Evolutionary conservation across 2,113 vertebrate genomes (phyloP), one percentile per base, ranked within the genome.

Genomic region (Archocentrus centrarchus): DNA sequence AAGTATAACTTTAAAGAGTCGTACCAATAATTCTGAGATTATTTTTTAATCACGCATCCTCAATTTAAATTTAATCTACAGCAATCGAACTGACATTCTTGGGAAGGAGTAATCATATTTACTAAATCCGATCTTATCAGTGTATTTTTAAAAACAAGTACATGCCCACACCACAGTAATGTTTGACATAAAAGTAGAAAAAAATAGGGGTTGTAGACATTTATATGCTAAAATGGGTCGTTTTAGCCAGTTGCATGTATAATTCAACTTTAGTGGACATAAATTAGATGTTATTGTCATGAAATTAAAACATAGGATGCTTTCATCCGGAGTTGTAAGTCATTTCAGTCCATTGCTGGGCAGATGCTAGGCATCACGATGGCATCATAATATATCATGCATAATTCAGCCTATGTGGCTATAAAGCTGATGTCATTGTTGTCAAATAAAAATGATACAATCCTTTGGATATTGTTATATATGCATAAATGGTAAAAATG

Each of bases 61-160:
- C 47, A 73, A 32, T 73, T 73, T 73, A n/a, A 53, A 73, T 53
- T 73, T 73, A 27, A 73, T 18, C 68, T 73, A 53, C 47, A 73
- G 47, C 11, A 0, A 0, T 73, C 3, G 1, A 73, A 5, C 53
- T 73, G 50, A 73, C 30, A 13, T 73, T 70, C 30, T 17, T 17
- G 2, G 24, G 66, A 73, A 73, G 27, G 27, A 53, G 3, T 60
- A 61, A 60, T 60, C 17, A 14, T 50, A 27, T 60, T 61, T 41
- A 30, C 0, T 14, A 35, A 32, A 63, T 39, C 35, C 10, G 5
- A n/a, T n/a, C 9, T 18, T 18, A 53, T 17, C 50, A 53, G 5
- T 17, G 15, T 53, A 18, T 7, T 18, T 7, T 6, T 53, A 53
- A 53, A 47, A 53, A 53, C 50, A 18, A 53, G 5, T 53, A 47